A percentile compares a stretch with the other conserved stretches of the same genome.
Evolutionary conservation across 2,797 vertebrate species (phyloP).

Genomic region (Sebastolobus altivelis): DNA sequence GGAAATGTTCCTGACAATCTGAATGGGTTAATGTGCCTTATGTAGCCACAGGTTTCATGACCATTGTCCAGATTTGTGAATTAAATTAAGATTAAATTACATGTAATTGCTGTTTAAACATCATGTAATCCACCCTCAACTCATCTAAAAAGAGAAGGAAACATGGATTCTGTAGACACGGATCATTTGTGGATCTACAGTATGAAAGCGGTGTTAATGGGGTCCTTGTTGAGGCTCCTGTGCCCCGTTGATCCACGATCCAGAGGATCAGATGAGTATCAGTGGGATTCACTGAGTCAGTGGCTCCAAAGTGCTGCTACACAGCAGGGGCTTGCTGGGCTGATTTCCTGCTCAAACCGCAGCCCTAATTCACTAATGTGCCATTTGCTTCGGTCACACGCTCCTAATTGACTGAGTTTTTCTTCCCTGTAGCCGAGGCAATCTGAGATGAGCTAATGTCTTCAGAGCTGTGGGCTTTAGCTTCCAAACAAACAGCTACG

Average conservation of each 20-base stretch:
- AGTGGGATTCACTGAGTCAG: slow-evolving; percentile 72
- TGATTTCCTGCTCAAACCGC: slow-evolving; percentile 83
- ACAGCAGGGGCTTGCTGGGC: slow-evolving; percentile 74
- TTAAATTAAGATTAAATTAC: background rate
- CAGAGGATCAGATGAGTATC: slow-evolving; percentile 76
- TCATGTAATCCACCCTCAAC: background rate
- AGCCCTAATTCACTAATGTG: slow-evolving; percentile 85
- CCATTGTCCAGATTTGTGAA: background rate
- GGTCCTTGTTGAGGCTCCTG: slow-evolving; percentile 42
- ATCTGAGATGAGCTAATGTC: slow-evolving; percentile 79
- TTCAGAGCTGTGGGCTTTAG: slow-evolving; percentile 63
- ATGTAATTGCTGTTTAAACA: slow-evolving; percentile 29
- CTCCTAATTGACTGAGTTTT: slow-evolving; percentile 81
- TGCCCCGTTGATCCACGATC: slow-evolving; percentile 60
- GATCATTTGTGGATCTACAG: slow-evolving; percentile 6
- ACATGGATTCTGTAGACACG: background rate
- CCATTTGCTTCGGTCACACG: slow-evolving; percentile 85
- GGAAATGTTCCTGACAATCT: background rate
- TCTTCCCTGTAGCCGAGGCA: slow-evolving; percentile 75
- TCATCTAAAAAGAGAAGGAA: background rate
- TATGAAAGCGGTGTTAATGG: slow-evolving; percentile 32
- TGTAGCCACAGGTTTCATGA: background rate
- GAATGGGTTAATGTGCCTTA: background rate
- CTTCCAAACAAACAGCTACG: slow-evolving; percentile 46
- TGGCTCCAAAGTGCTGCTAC: slow-evolving; percentile 80